Percentiles rank a stretch among this genome's conserved stretches.
Evolutionary conservation across 2,888 invertebrate species (phyloP).

Genomic region (Exephanes ischioxanthus): DNA sequence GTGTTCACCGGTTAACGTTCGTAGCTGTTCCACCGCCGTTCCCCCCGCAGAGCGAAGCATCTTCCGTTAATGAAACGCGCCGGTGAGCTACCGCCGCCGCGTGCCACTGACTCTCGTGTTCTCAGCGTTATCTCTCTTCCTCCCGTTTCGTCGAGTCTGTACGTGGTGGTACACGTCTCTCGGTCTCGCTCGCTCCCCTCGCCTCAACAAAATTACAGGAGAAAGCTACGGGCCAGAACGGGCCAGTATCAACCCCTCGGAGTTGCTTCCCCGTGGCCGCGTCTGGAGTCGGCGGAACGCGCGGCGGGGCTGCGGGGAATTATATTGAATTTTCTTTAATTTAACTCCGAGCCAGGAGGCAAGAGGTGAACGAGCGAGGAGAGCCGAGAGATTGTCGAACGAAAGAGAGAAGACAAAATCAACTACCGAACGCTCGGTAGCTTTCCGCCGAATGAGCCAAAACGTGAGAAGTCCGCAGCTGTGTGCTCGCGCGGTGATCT

Average conservation of each 20-base stretch:
- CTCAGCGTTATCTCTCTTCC: conserved; percentile 66
- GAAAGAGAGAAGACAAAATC: conserved; percentile 8
- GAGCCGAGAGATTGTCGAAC: conserved; percentile 27
- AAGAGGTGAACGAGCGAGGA: conserved; percentile 23
- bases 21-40: conserved; percentile 35
- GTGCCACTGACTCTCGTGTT: conserved; percentile 79
- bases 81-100: conserved; percentile 84
- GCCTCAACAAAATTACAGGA: conserved; percentile 46
- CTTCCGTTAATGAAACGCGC: conserved; percentile 85
- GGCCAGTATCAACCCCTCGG: conserved; percentile 55
- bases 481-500: background rate
- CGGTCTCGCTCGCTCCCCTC: conserved; percentile 29
- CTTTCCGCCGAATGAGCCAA: conserved; percentile 12
- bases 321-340: conserved; percentile 80
- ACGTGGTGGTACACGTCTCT: background rate
- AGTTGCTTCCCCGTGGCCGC: conserved; percentile 10
- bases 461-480: conserved; percentile 17
- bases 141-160: conserved; percentile 39
- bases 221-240: conserved; percentile 44
- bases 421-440: conserved; percentile 2
- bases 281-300: conserved; percentile 23
- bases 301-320: conserved; percentile 64
- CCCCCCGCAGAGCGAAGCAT: conserved; percentile 80
- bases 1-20: conserved; percentile 61
- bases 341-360: conserved; percentile 58